These are phyloP conservation scores for Elysia crispata DNA, from an alignment of 2,888 invertebrate species.

Conservation along the genomic window DNA sequence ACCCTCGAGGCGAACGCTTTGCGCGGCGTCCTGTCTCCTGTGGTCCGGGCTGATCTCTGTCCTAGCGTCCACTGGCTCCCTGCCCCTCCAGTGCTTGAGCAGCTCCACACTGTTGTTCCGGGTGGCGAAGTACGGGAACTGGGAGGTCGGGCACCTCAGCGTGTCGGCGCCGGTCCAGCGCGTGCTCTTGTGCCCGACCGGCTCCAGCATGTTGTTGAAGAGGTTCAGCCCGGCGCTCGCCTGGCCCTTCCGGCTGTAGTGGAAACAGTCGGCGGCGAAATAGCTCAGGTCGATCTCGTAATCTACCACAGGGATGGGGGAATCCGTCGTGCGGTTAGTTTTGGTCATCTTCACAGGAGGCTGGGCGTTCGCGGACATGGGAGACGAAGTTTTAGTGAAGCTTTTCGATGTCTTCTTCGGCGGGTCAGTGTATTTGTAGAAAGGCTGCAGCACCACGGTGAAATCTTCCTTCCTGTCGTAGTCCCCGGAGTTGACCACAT, in stretches of 20 bases:
- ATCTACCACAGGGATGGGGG: no score
- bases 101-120: background rate
- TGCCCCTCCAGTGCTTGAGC: background rate
- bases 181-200: conserved; percentile 94
- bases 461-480: conserved; percentile 74
- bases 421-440: background rate
- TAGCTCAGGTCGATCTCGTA: conserved; percentile 63
- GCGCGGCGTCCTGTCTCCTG: no score
- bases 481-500: conserved; percentile 65
- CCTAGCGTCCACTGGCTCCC: no score
- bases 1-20: no score
- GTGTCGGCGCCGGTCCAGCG: conserved; percentile 99
- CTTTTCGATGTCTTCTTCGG: background rate
- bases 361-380: no score
- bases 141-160: conserved; percentile 97
- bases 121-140: conserved; percentile 6
- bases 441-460: conserved; percentile 72
- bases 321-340: no score
- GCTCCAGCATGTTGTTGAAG: conserved; percentile 73
- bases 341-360: no score
- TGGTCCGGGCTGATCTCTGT: no score
- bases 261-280: conserved; percentile 76
- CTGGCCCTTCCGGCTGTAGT: conserved; percentile 72
- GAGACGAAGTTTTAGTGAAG: background rate
- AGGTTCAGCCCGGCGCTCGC: conserved; percentile 68